phyloP scores from a whole-genome alignment of 2,797 vertebrate genomes.

The Phrynocephalus forsythii region DNA sequence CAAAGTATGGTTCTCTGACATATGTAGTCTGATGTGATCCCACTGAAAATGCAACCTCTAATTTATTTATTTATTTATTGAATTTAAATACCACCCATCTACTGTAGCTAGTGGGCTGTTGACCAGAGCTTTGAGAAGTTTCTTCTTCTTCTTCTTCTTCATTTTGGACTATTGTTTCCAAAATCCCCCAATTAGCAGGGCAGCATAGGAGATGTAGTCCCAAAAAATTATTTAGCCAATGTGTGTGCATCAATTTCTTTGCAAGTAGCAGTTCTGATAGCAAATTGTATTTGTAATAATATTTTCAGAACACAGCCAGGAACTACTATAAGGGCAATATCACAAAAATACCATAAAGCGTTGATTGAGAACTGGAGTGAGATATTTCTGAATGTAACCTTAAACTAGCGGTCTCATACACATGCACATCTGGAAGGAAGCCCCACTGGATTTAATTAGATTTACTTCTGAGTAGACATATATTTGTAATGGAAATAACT shows the following conservation, averaged over 20 bases:
- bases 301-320: not conserved
- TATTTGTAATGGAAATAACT: not conserved
- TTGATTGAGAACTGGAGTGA: not conserved
- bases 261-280: not conserved
- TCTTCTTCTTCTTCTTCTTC: no score
- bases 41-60: no score
- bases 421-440: not conserved
- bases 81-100: no score
- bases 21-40: no score
- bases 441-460: not conserved
- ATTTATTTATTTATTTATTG: no score
- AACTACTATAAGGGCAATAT: not conserved
- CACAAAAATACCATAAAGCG: not conserved
- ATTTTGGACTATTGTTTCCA: no score
- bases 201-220: no score
- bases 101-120: no score
- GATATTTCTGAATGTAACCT: conserved; percentile 18
- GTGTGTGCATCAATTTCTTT: not conserved
- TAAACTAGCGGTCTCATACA: not conserved
- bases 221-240: no score
- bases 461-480: not conserved
- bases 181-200: no score
- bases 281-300: not conserved
- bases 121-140: no score
- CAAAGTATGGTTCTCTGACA: no score